A percentile compares a stretch with the other conserved stretches of the same genome.
These are phyloP conservation scores for Proisotoma minuta DNA, from an alignment of 2,888 invertebrate species.

Conservation along the genomic window DNA sequence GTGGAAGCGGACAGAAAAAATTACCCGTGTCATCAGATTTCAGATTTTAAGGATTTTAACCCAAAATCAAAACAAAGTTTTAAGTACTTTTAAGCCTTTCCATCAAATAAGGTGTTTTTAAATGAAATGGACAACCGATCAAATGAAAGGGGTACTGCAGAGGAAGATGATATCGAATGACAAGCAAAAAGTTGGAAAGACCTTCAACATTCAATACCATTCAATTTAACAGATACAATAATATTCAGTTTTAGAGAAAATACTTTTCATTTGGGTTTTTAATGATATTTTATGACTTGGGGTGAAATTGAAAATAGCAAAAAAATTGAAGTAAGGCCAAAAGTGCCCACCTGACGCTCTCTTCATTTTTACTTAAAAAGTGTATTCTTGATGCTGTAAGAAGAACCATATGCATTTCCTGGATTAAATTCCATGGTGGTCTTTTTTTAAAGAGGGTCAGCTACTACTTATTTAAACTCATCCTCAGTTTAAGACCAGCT, in stretches of 20 bases:
- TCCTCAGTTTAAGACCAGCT: no score
- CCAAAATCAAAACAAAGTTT: not conserved
- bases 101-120: no score
- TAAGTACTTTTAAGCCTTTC: no score
- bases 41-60: not conserved
- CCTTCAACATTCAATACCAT: not conserved
- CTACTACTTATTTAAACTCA: no score
- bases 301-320: not conserved
- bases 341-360: no score
- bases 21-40: not conserved
- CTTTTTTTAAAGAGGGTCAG: no score
- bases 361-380: no score
- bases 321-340: slow-evolving; percentile 6
- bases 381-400: no score
- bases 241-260: not conserved
- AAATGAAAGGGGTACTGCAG: no score
- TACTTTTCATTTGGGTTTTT: not conserved
- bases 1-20: not conserved
- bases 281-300: not conserved
- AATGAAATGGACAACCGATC: no score
- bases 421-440: no score
- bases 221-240: not conserved
- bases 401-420: no score
- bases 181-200: slow-evolving; percentile 8
- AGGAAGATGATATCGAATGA: slow-evolving; percentile 1